A percentile compares a stretch with the other conserved stretches of the same genome.
Conservation (phyloP, 2,888 invertebrate genomes). For the Mechanitis messenoides region DNA sequence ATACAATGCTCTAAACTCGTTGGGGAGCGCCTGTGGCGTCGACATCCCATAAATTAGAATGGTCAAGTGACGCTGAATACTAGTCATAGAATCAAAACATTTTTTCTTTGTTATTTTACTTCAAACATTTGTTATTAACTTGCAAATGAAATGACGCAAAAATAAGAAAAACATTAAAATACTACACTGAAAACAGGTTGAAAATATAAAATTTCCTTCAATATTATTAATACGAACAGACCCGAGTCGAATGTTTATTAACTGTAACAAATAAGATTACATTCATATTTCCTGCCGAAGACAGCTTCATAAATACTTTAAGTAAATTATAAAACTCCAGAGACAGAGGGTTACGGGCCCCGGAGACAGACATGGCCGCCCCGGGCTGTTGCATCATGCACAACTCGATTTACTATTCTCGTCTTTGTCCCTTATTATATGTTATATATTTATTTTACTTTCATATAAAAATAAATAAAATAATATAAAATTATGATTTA, state of each 20-base stretch:
- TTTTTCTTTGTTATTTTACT: slow-evolving; percentile 20
- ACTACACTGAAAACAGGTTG: not conserved
- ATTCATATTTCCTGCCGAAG: slow-evolving; percentile 5
- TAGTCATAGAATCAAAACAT: slow-evolving; percentile 43
- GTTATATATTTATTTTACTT: slow-evolving; percentile 12
- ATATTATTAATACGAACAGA: not conserved
- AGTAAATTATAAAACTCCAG: slow-evolving; percentile 16
- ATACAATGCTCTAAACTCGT: slow-evolving; percentile 22
- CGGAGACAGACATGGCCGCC: slow-evolving; percentile 46
- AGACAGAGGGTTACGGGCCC: slow-evolving; percentile 41
- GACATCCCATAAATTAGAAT: slow-evolving; percentile 69
- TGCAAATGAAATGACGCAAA: too few relatives aligned
- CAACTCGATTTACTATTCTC: slow-evolving; percentile 50
- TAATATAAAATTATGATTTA: too few relatives aligned
- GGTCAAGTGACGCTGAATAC: slow-evolving; percentile 64
- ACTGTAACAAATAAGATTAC: slow-evolving; percentile 1
- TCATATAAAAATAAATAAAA: slow-evolving; percentile 1
- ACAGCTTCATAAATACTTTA: slow-evolving; percentile 8
- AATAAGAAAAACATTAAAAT: too few relatives aligned
- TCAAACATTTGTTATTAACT: not conserved
- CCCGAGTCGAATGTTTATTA: not conserved
- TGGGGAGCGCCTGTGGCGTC: slow-evolving; percentile 41
- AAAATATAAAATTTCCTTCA: not conserved
- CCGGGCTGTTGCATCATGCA: slow-evolving; percentile 62
- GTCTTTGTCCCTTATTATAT: slow-evolving; percentile 5